A percentile compares a stretch with the other conserved stretches of the same genome.
Conservation (phyloP, 2,113 vertebrate genomes). For the Caloenas nicobarica region DNA sequence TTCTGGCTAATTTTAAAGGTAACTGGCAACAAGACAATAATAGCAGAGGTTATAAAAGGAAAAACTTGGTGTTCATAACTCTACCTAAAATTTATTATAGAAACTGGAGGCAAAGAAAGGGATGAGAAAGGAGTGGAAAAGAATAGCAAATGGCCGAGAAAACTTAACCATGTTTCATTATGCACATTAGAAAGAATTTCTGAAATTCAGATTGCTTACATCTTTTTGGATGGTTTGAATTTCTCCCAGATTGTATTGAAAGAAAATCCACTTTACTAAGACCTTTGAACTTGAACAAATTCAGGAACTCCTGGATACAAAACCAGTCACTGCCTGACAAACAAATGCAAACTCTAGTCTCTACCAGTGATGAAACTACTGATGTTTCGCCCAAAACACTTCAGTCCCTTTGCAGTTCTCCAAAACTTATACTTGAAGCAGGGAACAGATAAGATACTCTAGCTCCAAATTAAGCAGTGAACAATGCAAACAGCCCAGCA, state of each 20-base stretch:
- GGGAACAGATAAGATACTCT: neutral
- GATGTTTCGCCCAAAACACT: neutral
- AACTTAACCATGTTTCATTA: neutral
- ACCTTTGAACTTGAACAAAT: neutral
- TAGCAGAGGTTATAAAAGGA: neutral
- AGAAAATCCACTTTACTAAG: neutral
- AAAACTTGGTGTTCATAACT: neutral
- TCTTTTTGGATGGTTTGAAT: neutral
- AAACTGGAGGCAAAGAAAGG: neutral
- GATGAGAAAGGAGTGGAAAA: neutral
- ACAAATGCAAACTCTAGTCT: neutral
- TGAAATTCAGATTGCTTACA: neutral
- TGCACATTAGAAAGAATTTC: neutral
- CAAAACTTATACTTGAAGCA: neutral
- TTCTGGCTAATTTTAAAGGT: neutral
- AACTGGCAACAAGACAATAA: neutral
- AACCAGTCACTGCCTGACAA: neutral
- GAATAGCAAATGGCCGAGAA: neutral
- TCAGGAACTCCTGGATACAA: neutral
- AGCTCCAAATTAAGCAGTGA: neutral
- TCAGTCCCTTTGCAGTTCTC: neutral
- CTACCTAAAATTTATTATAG: neutral
- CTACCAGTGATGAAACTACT: neutral
- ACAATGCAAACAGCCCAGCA: neutral
- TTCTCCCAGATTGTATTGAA: neutral